Evolutionary conservation across 2,888 invertebrate genomes (phyloP).

Genomic region (Campoletis raptor): DNA sequence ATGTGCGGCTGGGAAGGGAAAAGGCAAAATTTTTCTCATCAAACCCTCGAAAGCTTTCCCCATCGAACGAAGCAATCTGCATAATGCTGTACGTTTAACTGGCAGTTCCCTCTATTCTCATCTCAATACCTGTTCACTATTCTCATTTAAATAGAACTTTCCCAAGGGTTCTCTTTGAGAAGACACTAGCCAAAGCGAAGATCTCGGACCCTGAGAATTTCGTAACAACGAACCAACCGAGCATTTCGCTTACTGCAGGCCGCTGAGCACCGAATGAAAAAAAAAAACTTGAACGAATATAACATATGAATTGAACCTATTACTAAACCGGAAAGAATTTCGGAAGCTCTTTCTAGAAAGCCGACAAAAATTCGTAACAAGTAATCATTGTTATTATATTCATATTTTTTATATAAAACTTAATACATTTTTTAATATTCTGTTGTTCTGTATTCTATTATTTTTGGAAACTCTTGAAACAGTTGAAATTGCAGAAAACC

Average conservation of each 20-base stretch:
- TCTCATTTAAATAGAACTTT: slow-evolving; percentile 32
- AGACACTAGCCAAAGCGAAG: slow-evolving; percentile 8
- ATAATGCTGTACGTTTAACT: slow-evolving; percentile 30
- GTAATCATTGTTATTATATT: background rate
- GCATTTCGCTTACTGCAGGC: background rate
- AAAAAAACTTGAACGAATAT: background rate
- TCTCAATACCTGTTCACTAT: slow-evolving; percentile 35
- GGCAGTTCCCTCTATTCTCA: slow-evolving; percentile 19
- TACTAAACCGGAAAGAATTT: background rate
- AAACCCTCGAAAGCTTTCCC: slow-evolving; percentile 27
- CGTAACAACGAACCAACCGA: slow-evolving; percentile 2
- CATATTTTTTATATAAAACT: too few relatives aligned
- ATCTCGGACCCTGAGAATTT: slow-evolving; percentile 30
- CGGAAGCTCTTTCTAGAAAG: background rate
- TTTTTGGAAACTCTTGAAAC: too few relatives aligned
- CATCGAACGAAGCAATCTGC: slow-evolving; percentile 30
- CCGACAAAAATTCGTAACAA: background rate
- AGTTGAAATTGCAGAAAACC: too few relatives aligned
- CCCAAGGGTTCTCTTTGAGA: slow-evolving; percentile 13
- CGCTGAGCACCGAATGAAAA: background rate
- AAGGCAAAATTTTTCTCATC: slow-evolving; percentile 3
- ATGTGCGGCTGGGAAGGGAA: background rate
- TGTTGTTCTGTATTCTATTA: too few relatives aligned
- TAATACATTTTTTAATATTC: too few relatives aligned
- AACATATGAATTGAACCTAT: background rate